Evolutionary conservation across 2,888 invertebrate genomes (phyloP), one percentile per base, ranked within the genome.

Genomic region (Stegana nigrithorax): DNA sequence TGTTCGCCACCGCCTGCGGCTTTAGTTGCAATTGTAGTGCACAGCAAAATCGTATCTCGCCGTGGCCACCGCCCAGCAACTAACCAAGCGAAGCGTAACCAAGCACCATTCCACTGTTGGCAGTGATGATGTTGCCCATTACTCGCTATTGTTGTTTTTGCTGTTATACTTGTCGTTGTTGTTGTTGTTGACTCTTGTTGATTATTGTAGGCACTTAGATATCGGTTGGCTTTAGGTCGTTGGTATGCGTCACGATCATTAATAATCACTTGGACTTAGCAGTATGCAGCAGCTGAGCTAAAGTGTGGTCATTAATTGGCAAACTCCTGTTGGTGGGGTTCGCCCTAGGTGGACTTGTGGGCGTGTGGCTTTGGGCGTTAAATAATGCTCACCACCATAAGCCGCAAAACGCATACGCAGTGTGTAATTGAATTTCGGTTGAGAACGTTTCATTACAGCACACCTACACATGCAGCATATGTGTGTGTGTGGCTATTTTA

Each of bases 241-340:
- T 32, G 17, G 51, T 55, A 36, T 27, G 32, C 21, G 53, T 36
- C 12, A 12, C n/a, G 21, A 21, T 36, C 53, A 55, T 55, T 55
- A 55, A 55, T 55, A 55, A 36, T 55, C 53, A 55, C 53, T 55
- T 55, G 32, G 21, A 36, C 2, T 25, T 23, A n/a, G 17, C 19
- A 47, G n/a, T 23, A n/a, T 12, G 47, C 39, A 39, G 19, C 36
- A 14, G 7, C 6, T 55, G 36, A 14, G 7, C 51, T 19, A 53
- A 32, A 29, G 53, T 53, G 29, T 32, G 8, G 5, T 39, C 14
- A n/a, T n/a, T n/a, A n/a, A n/a, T n/a, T n/a, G n/a, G n/a, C n/a
- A n/a, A n/a, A n/a, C n/a, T n/a, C n/a, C n/a, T n/a, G n/a, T n/a
- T n/a, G n/a, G n/a, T n/a, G n/a, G n/a, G n/a, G n/a, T n/a, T n/a